Percentiles rank a stretch among this genome's conserved stretches.
Conservation (phyloP, 1,140 invertebrate genomes). For the Amyelois transitella region DNA sequence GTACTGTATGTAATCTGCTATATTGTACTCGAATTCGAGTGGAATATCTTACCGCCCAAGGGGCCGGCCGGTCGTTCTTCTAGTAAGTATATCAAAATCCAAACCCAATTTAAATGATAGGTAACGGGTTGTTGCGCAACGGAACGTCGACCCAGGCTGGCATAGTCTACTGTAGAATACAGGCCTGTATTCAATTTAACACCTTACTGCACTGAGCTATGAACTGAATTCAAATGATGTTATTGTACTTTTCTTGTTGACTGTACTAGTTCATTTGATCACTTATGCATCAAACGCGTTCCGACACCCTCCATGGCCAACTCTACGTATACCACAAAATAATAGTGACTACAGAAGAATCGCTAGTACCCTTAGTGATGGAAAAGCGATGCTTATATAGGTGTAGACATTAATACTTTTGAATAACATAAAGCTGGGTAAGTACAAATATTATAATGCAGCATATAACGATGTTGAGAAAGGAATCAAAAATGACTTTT, state of each 20-base stretch:
- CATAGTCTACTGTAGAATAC: background rate
- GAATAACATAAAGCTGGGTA: too few relatives aligned
- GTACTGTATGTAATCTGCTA: constrained; percentile 32
- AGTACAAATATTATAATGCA: too few relatives aligned
- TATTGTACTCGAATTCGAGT: constrained; percentile 29
- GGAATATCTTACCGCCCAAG: constrained; percentile 28
- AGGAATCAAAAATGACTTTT: too few relatives aligned
- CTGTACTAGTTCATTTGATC: constrained; percentile 44
- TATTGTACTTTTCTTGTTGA: background rate
- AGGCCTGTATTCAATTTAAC: background rate
- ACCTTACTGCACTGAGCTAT: background rate
- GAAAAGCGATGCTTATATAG: too few relatives aligned
- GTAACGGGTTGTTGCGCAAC: constrained; percentile 63
- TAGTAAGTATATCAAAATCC: constrained; percentile 39
- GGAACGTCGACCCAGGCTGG: constrained; percentile 49
- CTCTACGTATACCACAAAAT: constrained; percentile 8
- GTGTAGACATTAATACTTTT: too few relatives aligned
- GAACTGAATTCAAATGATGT: background rate
- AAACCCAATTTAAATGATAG: constrained; percentile 62
- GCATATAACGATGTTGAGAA: too few relatives aligned
- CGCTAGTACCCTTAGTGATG: too few relatives aligned
- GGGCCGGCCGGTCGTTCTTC: constrained; percentile 11
- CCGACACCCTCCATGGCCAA: constrained; percentile 28
- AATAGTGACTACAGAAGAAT: constrained; percentile 1
- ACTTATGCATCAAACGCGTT: constrained; percentile 60